Base-by-base conservation (phyloP, 1,140 invertebrate species). In the Trichonephila inaurata region DNA sequence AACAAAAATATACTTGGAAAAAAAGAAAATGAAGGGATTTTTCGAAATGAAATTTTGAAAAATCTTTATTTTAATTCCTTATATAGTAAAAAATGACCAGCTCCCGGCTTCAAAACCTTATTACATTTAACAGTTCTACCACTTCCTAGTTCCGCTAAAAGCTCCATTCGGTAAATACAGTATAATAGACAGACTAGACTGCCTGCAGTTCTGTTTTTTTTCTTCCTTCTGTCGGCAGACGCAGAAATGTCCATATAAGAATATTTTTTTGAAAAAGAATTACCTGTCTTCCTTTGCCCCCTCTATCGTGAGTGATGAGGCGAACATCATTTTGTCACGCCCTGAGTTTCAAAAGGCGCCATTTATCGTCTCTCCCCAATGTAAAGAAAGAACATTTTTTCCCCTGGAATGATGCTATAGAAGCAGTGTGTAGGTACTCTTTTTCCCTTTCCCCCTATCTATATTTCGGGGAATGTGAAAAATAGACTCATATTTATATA, bases 311-410 rank as follows among this genome's bases (percentile, higher is more conserved):
- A 77, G 16, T 40, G 72, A 77, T 77, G 72, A 18, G 33, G 33
- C 72, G 72, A 40, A 40, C 72, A 77, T 77, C 72, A 77, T 77
- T 77, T 77, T 77, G 72, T 77, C 72, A 77, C 72, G 72, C 28
- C 72, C 72, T 77, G 24, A 18, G 16, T 77, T 77, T 77, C 72
- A 40, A 77, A 77, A 33, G 28, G 28, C 72, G 72, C 72, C 72
- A 77, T 77, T 77, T 77, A 77, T 77, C 69, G 28, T 77, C 33
- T 19, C 28, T 18, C 4, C 0, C 10, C 18, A 12, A 33, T 18
- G 28, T 24, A 40, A 18, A 28, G 72, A 12, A 19, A 40, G 28
- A 19, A 33, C 16, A 18, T 40, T 77, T 18, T 40, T 4, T 4
- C 2, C 33, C 2, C 28, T 3, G 28, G 33, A 77, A 77, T 40